These are phyloP conservation scores for Caenorhabditis tropicalis DNA, from an alignment of 1,140 invertebrate genomes.

Conservation along the genomic window DNA sequence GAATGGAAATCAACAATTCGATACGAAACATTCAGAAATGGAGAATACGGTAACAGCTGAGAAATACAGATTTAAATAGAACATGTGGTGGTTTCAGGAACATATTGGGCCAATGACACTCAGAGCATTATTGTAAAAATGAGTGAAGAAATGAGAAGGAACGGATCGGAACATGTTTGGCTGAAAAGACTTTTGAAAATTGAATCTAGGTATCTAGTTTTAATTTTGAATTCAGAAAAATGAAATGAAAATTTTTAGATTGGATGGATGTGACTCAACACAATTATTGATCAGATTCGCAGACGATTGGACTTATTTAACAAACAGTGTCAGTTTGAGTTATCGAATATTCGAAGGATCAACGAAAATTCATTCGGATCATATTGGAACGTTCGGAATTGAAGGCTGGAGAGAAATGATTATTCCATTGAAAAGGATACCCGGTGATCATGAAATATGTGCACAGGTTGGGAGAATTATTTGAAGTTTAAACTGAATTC, in stretches of 20 bases:
- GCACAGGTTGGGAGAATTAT: not conserved
- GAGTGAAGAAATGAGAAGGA: slow-evolving; percentile 42
- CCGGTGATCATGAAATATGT: slow-evolving; percentile 26
- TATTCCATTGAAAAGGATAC: slow-evolving; percentile 24
- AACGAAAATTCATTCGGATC: slow-evolving; percentile 29
- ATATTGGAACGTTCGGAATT: slow-evolving; percentile 7
- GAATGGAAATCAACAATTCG: slow-evolving; percentile 33
- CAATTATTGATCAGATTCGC: slow-evolving; percentile 3
- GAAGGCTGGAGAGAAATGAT: slow-evolving; percentile 7
- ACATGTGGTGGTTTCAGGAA: not conserved
- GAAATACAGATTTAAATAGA: not conserved
- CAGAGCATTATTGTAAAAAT: slow-evolving; percentile 11
- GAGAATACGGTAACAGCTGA: not conserved
- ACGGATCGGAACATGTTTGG: slow-evolving; percentile 16
- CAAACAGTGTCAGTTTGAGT: slow-evolving; percentile 4
- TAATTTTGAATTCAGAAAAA: not conserved
- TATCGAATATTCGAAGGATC: slow-evolving; percentile 33
- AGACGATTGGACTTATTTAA: slow-evolving; percentile 14
- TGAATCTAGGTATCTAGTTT: not conserved
- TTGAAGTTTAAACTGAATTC: not conserved
- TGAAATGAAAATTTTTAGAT: not conserved
- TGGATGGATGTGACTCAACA: not conserved
- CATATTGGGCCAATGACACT: slow-evolving; percentile 34
- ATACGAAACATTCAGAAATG: slow-evolving; percentile 20
- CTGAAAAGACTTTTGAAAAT: slow-evolving; percentile 27